These are phyloP conservation scores for Mormyrus iriodes DNA, from an alignment of 2,113 vertebrate species.

Conservation along the genomic window DNA sequence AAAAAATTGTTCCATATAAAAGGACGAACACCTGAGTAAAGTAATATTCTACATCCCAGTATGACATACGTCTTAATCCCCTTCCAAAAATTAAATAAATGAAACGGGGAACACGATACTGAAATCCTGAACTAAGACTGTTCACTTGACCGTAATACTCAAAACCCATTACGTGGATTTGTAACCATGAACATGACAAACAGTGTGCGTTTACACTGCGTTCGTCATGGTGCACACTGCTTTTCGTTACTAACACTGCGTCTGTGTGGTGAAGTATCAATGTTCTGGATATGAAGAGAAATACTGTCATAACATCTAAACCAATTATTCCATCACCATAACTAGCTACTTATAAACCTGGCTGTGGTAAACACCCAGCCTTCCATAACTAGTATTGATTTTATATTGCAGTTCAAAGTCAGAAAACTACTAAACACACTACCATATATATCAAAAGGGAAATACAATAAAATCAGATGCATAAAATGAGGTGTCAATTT, in stretches of 20 bases:
- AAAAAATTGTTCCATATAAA: background rate
- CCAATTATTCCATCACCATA: background rate
- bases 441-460: background rate
- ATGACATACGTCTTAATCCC: background rate
- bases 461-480: background rate
- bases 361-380: background rate
- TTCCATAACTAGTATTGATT: background rate
- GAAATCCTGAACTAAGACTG: background rate
- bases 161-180: background rate
- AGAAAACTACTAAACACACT: background rate
- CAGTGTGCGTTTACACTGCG: background rate
- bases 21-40: slow-evolving; percentile 8
- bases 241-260: background rate
- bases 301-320: background rate
- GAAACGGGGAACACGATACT: background rate
- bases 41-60: background rate
- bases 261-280: background rate
- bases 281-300: background rate
- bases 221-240: background rate
- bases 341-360: background rate
- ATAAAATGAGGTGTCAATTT: background rate
- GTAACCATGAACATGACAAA: background rate
- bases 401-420: background rate
- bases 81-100: background rate
- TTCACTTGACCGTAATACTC: background rate